Conservation (phyloP, 2,797 vertebrate species). For the Aphelocoma californica region DNA sequence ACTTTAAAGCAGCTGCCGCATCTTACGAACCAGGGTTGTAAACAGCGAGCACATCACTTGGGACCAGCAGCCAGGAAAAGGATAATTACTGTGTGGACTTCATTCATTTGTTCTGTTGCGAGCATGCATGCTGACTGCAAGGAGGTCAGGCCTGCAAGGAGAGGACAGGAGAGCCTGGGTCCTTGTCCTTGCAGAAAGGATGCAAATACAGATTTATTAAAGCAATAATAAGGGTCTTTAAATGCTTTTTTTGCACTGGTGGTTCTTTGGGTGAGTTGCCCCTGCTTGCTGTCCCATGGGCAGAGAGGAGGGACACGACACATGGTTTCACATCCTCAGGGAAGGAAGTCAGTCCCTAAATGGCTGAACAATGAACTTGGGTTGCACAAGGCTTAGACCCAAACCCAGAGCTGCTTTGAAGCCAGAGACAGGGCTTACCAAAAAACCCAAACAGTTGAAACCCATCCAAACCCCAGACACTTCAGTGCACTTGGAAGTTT, state of each 20-base stretch:
- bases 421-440: background rate
- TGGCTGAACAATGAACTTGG: background rate
- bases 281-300: background rate
- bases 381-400: background rate
- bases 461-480: background rate
- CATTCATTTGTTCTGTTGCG: slow-evolving; percentile 7
- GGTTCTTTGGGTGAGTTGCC: slow-evolving; percentile 16
- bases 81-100: slow-evolving; percentile 15
- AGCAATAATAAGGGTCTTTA: slow-evolving; percentile 71
- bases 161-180: background rate
- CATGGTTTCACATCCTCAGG: background rate
- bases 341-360: background rate
- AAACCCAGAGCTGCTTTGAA: background rate
- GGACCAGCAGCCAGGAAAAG: background rate
- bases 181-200: slow-evolving; percentile 25
- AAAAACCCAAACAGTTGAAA: background rate
- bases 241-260: slow-evolving; percentile 36
- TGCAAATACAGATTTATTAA: slow-evolving; percentile 57
- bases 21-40: background rate
- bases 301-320: background rate
- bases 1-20: slow-evolving; percentile 25
- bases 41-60: background rate
- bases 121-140: background rate
- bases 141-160: background rate
- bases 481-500: background rate